Base-by-base conservation (phyloP, 1,140 invertebrate species). In the Achatina immaculata region DNA sequence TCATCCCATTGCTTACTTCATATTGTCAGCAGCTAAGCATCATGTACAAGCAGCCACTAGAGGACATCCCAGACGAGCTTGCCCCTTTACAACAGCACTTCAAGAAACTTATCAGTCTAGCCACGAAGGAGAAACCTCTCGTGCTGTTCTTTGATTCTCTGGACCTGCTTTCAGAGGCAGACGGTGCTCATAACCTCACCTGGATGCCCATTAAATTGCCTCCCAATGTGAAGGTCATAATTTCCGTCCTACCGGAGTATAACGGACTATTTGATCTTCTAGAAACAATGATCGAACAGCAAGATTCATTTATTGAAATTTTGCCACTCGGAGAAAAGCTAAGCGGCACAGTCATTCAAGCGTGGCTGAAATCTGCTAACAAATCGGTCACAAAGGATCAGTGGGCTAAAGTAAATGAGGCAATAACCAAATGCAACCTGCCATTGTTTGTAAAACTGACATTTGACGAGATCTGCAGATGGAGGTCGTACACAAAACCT, bases 21-120 rank as follows among this genome's bases (percentile, higher is more conserved):
- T 96, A 99, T 82, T 99, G 97, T 91, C 96, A 98, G 81, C 93
- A 98, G 95, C 97, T 99, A 81, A 97, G 96, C 0, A 97, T 98
- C 91, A 97, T 99, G 89, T 98, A 96, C 88, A 88, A 97, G 95
- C 92, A 97, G 81, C 95, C 96, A 0, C 96, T 96, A 89, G 96
- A 98, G 88, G 95, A 96, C 68, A 98, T 98, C 77, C 98, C 98
- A 0, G 96, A 98, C 88, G 98, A 99, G 91, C 91, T 99, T 78
- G 97, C 99, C 24, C 97, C 97, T 11, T 92, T 99, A 21, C 98
- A 96, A 34, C 97, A 97, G 16, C 95, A 98, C 91, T 98, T 99
- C 21, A 71, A 71, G 38, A 71, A 71, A 42, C 38, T 45, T 7
- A 40, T 71, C 68, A 21, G 42, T 19, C 6, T 45, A 31, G 68